These are phyloP conservation scores for Gasterosteus nipponicus DNA, from an alignment of 2,113 vertebrate species.

Conservation along the genomic window DNA sequence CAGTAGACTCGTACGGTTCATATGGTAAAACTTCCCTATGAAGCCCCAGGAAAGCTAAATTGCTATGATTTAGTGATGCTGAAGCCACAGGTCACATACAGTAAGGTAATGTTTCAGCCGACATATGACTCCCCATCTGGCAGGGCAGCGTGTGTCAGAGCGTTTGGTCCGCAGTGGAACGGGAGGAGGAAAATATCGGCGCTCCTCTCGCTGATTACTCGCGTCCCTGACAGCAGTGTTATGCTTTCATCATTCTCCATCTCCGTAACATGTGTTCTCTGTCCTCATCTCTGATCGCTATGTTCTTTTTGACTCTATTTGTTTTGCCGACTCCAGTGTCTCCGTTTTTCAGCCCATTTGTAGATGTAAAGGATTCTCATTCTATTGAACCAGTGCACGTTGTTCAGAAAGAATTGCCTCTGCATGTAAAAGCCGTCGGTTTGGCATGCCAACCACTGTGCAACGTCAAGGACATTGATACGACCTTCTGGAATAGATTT, in stretches of 20 bases:
- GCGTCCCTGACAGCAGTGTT: constrained; percentile 58
- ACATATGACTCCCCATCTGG: constrained; percentile 68
- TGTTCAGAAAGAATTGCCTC: constrained; percentile 9
- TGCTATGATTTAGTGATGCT: constrained; percentile 36
- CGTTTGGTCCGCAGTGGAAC: constrained; percentile 37
- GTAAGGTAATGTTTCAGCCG: constrained; percentile 38
- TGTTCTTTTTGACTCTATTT: constrained; percentile 25
- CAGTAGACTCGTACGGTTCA: not conserved
- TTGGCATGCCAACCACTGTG: constrained; percentile 26
- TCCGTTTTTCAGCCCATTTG: constrained; percentile 28
- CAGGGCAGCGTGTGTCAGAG: constrained; percentile 19
- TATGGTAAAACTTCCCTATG: constrained; percentile 32
- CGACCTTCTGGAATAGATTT: not conserved
- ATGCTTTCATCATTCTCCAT: constrained; percentile 50
- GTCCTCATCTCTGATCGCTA: constrained; percentile 13
- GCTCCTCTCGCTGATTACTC: constrained; percentile 24
- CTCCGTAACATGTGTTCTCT: constrained; percentile 46
- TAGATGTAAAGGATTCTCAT: constrained; percentile 37
- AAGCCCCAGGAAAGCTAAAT: constrained; percentile 9
- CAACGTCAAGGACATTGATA: constrained; percentile 45
- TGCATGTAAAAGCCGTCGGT: constrained; percentile 5
- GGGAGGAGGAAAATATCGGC: constrained; percentile 35
- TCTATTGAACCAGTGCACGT: constrained; percentile 17
- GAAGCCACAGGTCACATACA: constrained; percentile 36
- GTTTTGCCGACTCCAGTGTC: constrained; percentile 40